Conservation (phyloP, 2,797 vertebrate genomes). For the Pseudomugil tenellus region DNA sequence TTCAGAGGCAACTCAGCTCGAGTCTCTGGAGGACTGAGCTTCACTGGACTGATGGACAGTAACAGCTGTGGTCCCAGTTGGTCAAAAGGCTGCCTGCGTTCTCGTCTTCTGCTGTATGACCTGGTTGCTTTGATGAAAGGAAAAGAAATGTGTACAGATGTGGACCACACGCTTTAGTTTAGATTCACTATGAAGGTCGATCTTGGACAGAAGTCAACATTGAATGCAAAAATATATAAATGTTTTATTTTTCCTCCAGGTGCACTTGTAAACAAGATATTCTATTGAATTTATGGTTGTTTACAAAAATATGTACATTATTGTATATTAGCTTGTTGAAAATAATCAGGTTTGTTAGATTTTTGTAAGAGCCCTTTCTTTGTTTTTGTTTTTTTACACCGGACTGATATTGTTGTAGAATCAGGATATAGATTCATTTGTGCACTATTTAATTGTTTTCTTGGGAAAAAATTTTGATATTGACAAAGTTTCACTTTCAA, state of each 20-base stretch:
- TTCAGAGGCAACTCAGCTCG: constrained; percentile 4
- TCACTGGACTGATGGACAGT: constrained; percentile 12
- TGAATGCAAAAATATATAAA: constrained; percentile 85
- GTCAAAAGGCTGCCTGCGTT: constrained; percentile 71
- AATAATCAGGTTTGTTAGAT: constrained; percentile 65
- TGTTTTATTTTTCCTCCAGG: constrained; percentile 83
- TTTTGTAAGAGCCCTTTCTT: constrained; percentile 73
- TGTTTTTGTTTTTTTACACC: constrained; percentile 82
- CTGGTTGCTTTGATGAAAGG: constrained; percentile 66
- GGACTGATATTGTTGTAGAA: constrained; percentile 80
- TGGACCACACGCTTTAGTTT: constrained; percentile 58
- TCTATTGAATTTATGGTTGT: constrained; percentile 85
- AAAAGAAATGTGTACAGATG: constrained; percentile 59
- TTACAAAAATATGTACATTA: constrained; percentile 95
- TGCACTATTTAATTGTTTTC: constrained; percentile 87
- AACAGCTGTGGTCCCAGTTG: constrained; percentile 37
- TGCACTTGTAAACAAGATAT: constrained; percentile 93
- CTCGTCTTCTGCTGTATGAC: constrained; percentile 52
- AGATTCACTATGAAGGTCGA: constrained; percentile 38
- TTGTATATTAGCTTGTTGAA: constrained; percentile 88
- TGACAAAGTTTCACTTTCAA: constrained; percentile 86
- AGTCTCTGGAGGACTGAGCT: constrained; percentile 15
- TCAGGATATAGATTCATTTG: constrained; percentile 88
- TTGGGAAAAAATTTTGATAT: constrained; percentile 79
- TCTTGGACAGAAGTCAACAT: constrained; percentile 50